phyloP scores from a whole-genome alignment of 2,888 invertebrate genomes.

The Acanthosepion pharaonis region DNA sequence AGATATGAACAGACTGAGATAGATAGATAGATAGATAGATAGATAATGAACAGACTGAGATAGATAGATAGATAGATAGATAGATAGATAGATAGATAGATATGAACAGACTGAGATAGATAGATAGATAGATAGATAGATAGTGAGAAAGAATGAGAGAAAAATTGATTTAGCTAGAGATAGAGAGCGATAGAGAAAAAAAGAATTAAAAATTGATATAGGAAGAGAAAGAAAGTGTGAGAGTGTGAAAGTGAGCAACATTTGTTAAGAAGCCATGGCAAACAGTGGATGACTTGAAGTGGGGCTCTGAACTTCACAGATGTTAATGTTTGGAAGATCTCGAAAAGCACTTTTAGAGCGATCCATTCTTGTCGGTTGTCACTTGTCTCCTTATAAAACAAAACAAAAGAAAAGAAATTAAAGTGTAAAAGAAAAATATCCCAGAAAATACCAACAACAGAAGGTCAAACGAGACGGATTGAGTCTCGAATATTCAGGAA shows the following conservation, averaged over 20 bases:
- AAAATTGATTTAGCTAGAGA: neutral
- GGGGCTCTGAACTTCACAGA: neutral
- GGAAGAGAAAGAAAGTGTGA: neutral
- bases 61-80: too few species aligned
- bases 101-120: too few species aligned
- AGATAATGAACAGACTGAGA: too few species aligned
- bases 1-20: too few species aligned
- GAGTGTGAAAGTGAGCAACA: neutral
- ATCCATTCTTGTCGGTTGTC: neutral
- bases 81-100: too few species aligned
- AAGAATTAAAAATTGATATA: neutral
- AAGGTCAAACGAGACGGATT: neutral
- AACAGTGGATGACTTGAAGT: neutral
- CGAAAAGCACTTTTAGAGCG: neutral
- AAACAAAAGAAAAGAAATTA: neutral
- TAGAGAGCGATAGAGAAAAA: neutral
- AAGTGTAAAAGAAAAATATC: too few species aligned
- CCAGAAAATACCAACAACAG: neutral
- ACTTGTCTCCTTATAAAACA: neutral
- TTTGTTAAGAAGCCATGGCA: neutral
- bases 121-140: too few species aligned
- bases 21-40: too few species aligned
- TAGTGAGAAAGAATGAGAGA: too few species aligned
- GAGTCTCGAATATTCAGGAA: neutral
- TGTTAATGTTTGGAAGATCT: neutral